phyloP scores from a whole-genome alignment of 2,113 vertebrate species.

The Poecile atricapillus region DNA sequence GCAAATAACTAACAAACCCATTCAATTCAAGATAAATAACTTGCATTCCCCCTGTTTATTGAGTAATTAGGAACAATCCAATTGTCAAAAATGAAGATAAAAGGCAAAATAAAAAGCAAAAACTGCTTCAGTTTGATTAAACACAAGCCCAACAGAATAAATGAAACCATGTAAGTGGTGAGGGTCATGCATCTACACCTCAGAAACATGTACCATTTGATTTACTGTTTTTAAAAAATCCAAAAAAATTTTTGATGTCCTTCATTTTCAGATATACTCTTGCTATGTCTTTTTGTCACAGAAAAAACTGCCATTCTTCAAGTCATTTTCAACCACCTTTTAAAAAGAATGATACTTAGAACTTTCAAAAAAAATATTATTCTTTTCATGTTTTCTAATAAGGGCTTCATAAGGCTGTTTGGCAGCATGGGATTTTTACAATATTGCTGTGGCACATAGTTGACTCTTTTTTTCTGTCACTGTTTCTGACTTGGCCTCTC shows the following conservation, averaged over 20 bases:
- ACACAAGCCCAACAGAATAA: background rate
- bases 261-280: background rate
- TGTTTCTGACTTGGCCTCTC: background rate
- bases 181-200: background rate
- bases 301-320: background rate
- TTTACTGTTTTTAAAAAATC: background rate
- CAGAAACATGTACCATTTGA: background rate
- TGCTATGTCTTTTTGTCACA: background rate
- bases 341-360: background rate
- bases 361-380: background rate
- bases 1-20: background rate
- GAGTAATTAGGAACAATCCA: background rate
- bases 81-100: background rate
- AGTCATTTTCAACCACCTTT: background rate
- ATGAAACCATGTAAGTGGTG: background rate
- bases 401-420: background rate
- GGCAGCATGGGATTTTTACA: background rate
- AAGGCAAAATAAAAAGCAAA: slow-evolving; percentile 1
- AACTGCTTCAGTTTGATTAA: background rate
- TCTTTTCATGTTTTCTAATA: background rate
- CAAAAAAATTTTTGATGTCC: background rate
- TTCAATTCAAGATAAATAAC: background rate
- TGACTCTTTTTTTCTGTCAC: background rate
- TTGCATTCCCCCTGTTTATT: background rate
- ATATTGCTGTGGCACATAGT: background rate